Conservation (phyloP, 2,113 vertebrate species). For the Otocyon megalotis region DNA sequence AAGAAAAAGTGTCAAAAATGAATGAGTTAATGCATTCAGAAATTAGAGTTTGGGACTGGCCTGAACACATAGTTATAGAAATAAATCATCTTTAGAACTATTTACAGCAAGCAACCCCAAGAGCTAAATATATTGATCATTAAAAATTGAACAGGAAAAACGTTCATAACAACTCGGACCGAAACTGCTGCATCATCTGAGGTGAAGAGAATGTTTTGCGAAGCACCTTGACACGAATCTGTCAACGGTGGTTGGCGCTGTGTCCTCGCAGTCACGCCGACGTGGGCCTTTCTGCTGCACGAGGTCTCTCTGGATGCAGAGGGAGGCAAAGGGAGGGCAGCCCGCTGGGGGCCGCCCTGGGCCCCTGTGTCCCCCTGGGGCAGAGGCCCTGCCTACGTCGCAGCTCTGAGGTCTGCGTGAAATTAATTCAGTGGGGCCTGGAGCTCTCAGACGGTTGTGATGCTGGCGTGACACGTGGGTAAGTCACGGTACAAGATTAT, state of each 20-base stretch:
- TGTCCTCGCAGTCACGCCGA: background rate
- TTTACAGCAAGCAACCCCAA: background rate
- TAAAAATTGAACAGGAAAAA: conserved; percentile 17
- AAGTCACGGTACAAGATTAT: background rate
- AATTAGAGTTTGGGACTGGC: background rate
- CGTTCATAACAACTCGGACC: background rate
- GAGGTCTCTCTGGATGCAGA: background rate
- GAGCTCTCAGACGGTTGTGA: background rate
- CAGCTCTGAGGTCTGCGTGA: background rate
- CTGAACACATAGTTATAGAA: background rate
- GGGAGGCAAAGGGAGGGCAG: no score
- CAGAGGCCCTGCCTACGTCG: accelerated
- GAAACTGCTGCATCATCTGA: background rate
- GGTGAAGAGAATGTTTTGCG: background rate
- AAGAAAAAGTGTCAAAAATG: conserved; percentile 3
- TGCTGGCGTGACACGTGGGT: background rate
- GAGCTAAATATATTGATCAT: background rate
- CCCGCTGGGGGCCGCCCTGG: background rate
- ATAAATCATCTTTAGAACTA: background rate
- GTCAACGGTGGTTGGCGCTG: background rate
- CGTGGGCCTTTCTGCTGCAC: background rate
- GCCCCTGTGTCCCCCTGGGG: background rate
- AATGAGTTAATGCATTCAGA: background rate
- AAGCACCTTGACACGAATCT: background rate
- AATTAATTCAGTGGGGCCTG: background rate